Percentiles rank a stretch among this genome's conserved stretches.
phyloP scores from a whole-genome alignment of 2,888 invertebrate species.

The Dryomyza anilis region DNA sequence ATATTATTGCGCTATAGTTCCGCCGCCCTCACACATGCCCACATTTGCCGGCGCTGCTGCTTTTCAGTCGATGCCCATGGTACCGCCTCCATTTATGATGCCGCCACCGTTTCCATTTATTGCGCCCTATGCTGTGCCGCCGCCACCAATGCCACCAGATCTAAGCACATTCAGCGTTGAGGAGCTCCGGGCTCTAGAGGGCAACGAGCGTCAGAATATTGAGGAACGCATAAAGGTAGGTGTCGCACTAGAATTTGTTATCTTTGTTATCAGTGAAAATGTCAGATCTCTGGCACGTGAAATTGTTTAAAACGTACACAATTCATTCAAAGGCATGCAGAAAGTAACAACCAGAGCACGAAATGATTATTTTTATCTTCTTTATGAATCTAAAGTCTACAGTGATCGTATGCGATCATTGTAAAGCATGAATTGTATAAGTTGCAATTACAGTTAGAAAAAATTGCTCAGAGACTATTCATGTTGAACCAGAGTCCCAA shows the following conservation, averaged over 20 bases:
- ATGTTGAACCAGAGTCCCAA: too few relatives aligned
- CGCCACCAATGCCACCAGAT: conserved; percentile 78
- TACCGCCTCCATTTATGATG: conserved; percentile 59
- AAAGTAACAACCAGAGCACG: too few relatives aligned
- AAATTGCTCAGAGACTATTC: too few relatives aligned
- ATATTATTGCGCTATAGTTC: conserved; percentile 29
- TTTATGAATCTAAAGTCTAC: too few relatives aligned
- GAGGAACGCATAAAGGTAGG: conserved; percentile 84
- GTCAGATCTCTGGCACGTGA: too few relatives aligned
- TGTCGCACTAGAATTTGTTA: too few relatives aligned
- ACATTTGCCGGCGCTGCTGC: conserved; percentile 35
- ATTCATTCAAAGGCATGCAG: too few relatives aligned
- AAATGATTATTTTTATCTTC: too few relatives aligned
- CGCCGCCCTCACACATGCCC: conserved; percentile 31
- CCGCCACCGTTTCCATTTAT: conserved; percentile 67
- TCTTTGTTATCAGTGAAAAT: too few relatives aligned
- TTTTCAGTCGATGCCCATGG: conserved; percentile 47
- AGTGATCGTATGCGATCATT: too few relatives aligned
- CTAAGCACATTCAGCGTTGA: conserved; percentile 78
- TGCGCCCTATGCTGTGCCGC: conserved; percentile 65
- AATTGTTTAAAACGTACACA: background rate
- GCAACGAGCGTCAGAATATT: conserved; percentile 82
- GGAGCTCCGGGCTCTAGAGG: conserved; percentile 88
- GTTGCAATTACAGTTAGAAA: too few relatives aligned
- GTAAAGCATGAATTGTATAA: too few relatives aligned